Conservation (phyloP, 2,888 invertebrate species). For the Mythimna pallens region DNA sequence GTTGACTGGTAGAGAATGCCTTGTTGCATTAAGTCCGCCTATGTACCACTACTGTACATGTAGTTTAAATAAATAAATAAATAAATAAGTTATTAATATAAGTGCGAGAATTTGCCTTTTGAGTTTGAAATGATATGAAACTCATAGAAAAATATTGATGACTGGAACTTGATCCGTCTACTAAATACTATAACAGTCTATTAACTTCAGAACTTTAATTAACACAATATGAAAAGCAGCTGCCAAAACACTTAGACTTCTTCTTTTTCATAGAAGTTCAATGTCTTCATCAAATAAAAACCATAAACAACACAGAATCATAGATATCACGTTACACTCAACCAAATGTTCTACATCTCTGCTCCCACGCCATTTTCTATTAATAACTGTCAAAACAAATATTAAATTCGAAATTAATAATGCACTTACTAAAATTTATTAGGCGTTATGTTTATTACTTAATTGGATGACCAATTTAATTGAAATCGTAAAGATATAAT, state of each 20-base stretch:
- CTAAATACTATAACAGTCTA: not conserved
- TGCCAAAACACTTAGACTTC: conserved; percentile 20
- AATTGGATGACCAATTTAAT: conserved; percentile 36
- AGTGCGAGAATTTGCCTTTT: not conserved
- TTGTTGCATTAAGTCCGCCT: too few relatives aligned
- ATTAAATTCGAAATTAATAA: conserved; percentile 50
- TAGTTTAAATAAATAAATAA: too few relatives aligned
- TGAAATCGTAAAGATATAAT: conserved; percentile 8
- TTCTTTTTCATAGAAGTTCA: conserved; percentile 40
- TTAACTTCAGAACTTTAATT: not conserved
- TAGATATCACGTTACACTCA: conserved; percentile 46
- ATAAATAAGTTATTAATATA: too few relatives aligned
- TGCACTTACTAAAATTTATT: conserved; percentile 40
- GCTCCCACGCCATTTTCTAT: conserved; percentile 49
- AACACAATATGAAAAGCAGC: conserved; percentile 4
- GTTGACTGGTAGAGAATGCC: too few relatives aligned
- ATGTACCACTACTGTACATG: too few relatives aligned
- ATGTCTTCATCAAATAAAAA: conserved; percentile 24
- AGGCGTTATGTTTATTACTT: conserved; percentile 33
- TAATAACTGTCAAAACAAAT: conserved; percentile 53
- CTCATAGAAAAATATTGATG: not conserved
- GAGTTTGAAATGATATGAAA: not conserved
- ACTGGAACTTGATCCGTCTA: not conserved
- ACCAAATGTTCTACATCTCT: conserved; percentile 52
- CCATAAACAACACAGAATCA: conserved; percentile 34